These are phyloP conservation scores for Ips typographus DNA, from an alignment of 1,140 invertebrate genomes.

Conservation along the genomic window DNA sequence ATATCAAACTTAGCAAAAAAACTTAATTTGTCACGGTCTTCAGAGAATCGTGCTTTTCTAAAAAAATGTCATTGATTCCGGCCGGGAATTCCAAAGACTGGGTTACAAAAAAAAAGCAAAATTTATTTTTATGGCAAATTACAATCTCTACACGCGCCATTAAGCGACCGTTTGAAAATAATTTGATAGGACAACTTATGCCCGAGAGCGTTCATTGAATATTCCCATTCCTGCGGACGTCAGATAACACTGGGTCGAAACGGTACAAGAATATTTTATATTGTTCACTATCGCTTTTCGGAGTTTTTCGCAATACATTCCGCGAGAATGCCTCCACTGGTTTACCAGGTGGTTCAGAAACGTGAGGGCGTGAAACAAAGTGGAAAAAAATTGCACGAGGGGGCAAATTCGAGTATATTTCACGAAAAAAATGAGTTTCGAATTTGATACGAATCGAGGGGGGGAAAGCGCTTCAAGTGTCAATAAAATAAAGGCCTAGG, in stretches of 20 bases:
- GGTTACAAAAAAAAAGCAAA: neutral
- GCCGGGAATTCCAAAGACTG: neutral
- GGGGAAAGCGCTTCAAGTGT: neutral
- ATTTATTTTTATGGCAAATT: conserved; percentile 6
- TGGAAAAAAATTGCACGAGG: conserved; percentile 8
- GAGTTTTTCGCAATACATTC: neutral
- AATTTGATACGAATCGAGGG: conserved; percentile 1
- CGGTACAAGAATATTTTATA: neutral
- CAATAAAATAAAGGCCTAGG: neutral
- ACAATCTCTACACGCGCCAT: conserved; percentile 4
- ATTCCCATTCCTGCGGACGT: neutral
- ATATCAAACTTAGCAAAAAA: too few relatives aligned
- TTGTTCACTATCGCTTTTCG: neutral
- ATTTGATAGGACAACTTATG: neutral
- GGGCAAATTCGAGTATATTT: neutral
- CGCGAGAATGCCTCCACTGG: neutral
- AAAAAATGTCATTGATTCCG: neutral
- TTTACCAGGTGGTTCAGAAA: conserved; percentile 10
- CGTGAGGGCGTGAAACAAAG: conserved; percentile 1
- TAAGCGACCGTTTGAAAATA: conserved; percentile 1
- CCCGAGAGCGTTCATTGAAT: neutral
- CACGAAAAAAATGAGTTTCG: neutral
- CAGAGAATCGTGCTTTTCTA: neutral
- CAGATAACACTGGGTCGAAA: conserved; percentile 1
- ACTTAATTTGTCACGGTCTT: neutral